These are phyloP conservation scores for Cylloceria caligata DNA, from an alignment of 2,888 invertebrate species.

Conservation along the genomic window DNA sequence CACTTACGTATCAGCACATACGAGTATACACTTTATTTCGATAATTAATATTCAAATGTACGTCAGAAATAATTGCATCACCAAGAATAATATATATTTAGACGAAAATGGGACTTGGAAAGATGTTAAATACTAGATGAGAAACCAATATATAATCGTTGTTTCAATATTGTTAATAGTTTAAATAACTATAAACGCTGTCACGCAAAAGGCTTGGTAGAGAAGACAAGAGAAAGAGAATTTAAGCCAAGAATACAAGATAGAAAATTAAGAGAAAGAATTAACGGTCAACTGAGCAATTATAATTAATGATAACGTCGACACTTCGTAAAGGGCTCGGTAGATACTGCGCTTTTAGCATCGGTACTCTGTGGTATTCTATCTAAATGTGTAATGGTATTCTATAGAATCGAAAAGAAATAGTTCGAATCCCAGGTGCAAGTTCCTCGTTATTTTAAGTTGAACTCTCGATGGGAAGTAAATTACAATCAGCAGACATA, in stretches of 20 bases:
- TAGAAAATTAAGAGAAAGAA: neutral
- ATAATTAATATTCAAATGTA: constrained; percentile 13
- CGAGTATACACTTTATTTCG: neutral
- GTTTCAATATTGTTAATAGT: neutral
- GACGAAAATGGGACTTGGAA: neutral
- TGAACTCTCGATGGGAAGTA: no score
- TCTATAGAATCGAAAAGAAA: no score
- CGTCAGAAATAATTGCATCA: constrained; percentile 16
- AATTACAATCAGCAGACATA: no score
- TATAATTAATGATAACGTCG: neutral
- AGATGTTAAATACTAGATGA: neutral
- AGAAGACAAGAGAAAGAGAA: neutral
- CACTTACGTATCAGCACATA: no score
- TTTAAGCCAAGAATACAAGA: neutral
- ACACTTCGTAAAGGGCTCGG: neutral
- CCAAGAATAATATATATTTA: constrained; percentile 1
- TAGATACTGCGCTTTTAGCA: no score
- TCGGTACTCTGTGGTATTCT: no score
- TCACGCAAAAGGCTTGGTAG: neutral
- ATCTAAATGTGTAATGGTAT: no score
- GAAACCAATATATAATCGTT: neutral
- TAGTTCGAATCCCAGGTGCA: no score
- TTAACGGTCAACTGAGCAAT: neutral
- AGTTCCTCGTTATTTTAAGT: no score
- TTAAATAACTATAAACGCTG: neutral